A percentile compares a stretch with the other conserved stretches of the same genome.
Conservation (phyloP, 2,888 invertebrate genomes). For the Tanytarsus gracilentus region DNA sequence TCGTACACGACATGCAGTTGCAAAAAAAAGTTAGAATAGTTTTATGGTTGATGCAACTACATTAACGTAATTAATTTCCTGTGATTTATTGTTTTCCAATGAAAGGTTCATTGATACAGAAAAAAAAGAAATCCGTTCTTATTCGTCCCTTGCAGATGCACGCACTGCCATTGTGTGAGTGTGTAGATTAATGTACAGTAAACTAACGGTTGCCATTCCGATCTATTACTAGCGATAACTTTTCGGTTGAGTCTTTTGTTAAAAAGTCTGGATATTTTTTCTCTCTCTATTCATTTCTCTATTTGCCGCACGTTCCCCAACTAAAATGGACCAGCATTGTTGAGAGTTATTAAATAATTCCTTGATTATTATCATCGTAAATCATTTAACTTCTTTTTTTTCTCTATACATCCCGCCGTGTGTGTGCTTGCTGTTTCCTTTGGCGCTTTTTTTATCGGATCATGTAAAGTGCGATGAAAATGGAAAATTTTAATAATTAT, state of each 20-base stretch:
- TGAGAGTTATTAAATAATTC: constrained; percentile 15
- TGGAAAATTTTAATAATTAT: not conserved
- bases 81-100: constrained; percentile 26
- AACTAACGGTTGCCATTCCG: too few relatives aligned
- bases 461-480: not conserved
- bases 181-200: too few relatives aligned
- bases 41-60: constrained; percentile 10
- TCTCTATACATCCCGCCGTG: too few relatives aligned
- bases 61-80: constrained; percentile 25
- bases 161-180: too few relatives aligned
- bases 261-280: too few relatives aligned
- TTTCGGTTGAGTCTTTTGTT: too few relatives aligned
- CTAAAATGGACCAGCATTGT: constrained; percentile 1
- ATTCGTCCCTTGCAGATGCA: constrained; percentile 8
- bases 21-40: not conserved
- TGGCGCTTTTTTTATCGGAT: not conserved
- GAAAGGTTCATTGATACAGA: not conserved
- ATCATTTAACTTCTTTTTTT: constrained; percentile 9
- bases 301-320: too few relatives aligned
- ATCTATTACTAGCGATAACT: not conserved
- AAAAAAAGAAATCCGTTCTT: too few relatives aligned
- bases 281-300: too few relatives aligned
- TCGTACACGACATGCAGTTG: not conserved
- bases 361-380: constrained; percentile 25
- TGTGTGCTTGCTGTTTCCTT: constrained; percentile 8